These are phyloP conservation scores for Tokudaia tokunoshimensis DNA, from an alignment of 2,797 vertebrate genomes.

Conservation along the genomic window DNA sequence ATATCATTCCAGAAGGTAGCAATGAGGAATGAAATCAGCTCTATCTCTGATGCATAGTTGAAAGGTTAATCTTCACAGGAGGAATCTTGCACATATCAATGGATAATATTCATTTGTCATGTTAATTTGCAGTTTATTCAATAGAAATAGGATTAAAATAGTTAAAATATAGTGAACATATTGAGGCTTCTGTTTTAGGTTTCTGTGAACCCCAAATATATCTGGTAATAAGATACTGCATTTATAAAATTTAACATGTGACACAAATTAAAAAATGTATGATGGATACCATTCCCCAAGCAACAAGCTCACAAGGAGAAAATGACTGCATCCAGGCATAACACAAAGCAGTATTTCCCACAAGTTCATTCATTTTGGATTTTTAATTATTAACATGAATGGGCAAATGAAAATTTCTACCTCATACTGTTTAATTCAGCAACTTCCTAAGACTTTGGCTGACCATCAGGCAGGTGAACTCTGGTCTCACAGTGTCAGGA, in stretches of 20 bases:
- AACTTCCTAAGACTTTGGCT: neutral
- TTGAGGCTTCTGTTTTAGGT: neutral
- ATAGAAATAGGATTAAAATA: slow-evolving; percentile 30
- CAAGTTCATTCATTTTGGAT: slow-evolving; percentile 12
- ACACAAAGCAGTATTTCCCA: neutral
- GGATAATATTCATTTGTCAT: slow-evolving; percentile 23
- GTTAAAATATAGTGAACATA: neutral
- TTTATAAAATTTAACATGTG: slow-evolving; percentile 30
- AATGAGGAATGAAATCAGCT: neutral
- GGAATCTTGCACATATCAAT: neutral
- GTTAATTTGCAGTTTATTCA: slow-evolving; percentile 6
- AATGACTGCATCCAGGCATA: neutral
- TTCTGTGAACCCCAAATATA: neutral
- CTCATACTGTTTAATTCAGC: neutral
- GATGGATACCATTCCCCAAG: neutral
- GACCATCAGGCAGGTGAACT: neutral
- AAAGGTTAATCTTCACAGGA: neutral
- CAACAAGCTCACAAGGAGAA: neutral
- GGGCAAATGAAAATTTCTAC: neutral
- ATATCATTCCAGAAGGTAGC: neutral
- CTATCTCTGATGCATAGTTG: neutral
- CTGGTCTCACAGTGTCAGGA: neutral
- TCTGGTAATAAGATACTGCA: neutral
- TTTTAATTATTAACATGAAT: neutral
- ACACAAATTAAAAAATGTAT: neutral